Conservation (phyloP, 2,797 vertebrate species). For the Chaunax sp. region DNA sequence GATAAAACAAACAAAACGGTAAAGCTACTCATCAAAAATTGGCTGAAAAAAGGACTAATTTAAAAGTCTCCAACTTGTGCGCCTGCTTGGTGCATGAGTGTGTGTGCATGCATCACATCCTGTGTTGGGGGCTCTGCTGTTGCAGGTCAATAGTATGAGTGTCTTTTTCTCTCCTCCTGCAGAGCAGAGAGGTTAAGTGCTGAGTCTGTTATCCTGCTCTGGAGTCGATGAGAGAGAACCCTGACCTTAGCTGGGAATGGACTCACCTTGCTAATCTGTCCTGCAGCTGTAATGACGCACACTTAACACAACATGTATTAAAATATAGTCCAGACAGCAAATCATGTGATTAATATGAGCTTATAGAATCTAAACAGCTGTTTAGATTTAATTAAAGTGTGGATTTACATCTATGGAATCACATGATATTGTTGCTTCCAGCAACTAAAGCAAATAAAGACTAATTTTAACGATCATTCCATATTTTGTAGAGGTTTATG, state of each 20-base stretch:
- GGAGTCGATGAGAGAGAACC: constrained; percentile 70
- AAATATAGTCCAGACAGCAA: not conserved
- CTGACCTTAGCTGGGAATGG: constrained; percentile 65
- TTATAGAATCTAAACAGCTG: too few species aligned
- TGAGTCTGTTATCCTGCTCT: constrained; percentile 67
- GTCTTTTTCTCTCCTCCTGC: constrained; percentile 71
- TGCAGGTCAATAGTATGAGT: constrained; percentile 78
- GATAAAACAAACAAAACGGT: not conserved
- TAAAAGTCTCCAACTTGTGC: too few species aligned
- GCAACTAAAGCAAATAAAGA: too few species aligned
- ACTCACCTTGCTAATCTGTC: constrained; percentile 37
- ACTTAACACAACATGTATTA: not conserved
- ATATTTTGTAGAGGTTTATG: constrained; percentile 43
- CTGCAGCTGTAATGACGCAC: not conserved
- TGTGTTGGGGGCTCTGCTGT: constrained; percentile 67
- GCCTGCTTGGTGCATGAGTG: not conserved
- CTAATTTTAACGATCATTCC: constrained; percentile 28
- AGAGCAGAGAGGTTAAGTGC: constrained; percentile 71
- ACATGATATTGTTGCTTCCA: too few species aligned
- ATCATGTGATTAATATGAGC: too few species aligned
- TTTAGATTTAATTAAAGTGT: not conserved
- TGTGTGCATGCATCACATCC: constrained; percentile 40
- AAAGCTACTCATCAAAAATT: constrained; percentile 5
- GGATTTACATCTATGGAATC: too few species aligned
- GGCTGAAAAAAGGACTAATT: not conserved